phyloP scores from a whole-genome alignment of 1,140 invertebrate genomes.

The Orius laevigatus region DNA sequence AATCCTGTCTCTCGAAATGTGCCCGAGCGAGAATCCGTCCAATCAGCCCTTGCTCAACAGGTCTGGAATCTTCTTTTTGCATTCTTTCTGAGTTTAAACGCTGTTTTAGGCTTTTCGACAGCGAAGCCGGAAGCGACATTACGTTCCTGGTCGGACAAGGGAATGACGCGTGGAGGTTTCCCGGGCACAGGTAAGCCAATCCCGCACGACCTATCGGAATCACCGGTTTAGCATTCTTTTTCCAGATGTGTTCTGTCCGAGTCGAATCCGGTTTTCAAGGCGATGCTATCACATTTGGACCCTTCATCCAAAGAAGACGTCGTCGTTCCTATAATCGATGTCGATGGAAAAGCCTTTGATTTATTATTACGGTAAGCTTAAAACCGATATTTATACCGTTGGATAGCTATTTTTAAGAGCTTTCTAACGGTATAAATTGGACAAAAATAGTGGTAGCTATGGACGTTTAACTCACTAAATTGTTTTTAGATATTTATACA shows the following conservation, averaged over 20 bases:
- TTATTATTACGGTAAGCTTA: constrained; percentile 38
- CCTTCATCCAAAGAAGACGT: constrained; percentile 24
- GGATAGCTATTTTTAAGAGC: too few species aligned
- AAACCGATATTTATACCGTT: too few species aligned
- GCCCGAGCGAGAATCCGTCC: too few species aligned
- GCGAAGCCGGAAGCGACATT: constrained; percentile 44
- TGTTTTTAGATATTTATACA: constrained; percentile 37
- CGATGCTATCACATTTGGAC: constrained; percentile 37
- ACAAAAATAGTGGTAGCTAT: too few species aligned
- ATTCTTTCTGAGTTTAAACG: too few species aligned
- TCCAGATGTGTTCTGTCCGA: constrained; percentile 36
- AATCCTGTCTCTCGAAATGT: too few species aligned
- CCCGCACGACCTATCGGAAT: too few species aligned
- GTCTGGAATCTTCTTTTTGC: too few species aligned
- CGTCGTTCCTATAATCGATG: constrained; percentile 33
- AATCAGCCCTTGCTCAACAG: too few species aligned
- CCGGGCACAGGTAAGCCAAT: constrained; percentile 37
- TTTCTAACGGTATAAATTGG: too few species aligned
- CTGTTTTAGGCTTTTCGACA: constrained; percentile 36
- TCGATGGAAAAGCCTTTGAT: constrained; percentile 50
- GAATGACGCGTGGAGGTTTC: constrained; percentile 42
- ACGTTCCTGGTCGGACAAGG: constrained; percentile 44
- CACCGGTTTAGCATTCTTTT: background rate
- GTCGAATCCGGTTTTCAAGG: constrained; percentile 42
- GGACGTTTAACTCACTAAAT: too few species aligned